Evolutionary conservation across 2,113 vertebrate species (phyloP).

Genomic region (Nothobranchius kuhntae): DNA sequence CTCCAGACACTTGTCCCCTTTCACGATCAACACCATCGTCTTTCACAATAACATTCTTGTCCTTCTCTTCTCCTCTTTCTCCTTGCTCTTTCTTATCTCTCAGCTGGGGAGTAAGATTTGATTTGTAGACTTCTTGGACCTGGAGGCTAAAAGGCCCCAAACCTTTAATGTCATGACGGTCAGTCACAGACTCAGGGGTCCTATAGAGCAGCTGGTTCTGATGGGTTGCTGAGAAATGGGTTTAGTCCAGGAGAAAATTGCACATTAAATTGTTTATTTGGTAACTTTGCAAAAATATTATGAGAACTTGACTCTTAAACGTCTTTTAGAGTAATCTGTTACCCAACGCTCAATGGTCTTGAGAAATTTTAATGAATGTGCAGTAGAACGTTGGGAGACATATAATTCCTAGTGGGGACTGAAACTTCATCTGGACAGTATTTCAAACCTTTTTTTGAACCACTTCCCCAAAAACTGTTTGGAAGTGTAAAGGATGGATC

Average conservation of each 20-base stretch:
- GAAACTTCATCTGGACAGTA: no score
- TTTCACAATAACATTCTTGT: conserved; percentile 57
- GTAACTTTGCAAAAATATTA: neutral
- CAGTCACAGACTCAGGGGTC: conserved; percentile 58
- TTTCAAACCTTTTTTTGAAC: neutral
- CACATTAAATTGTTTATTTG: neutral
- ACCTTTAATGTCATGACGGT: conserved; percentile 71
- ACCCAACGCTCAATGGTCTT: neutral
- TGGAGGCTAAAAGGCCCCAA: conserved; percentile 54
- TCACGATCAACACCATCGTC: conserved; percentile 64
- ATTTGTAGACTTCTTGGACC: conserved; percentile 60
- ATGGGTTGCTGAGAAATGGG: neutral
- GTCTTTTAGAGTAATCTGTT: neutral
- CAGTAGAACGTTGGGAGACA: neutral
- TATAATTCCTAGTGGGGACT: neutral
- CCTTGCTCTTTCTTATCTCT: conserved; percentile 46
- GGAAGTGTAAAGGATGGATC: no score
- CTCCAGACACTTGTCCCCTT: conserved; percentile 74
- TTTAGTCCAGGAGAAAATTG: neutral
- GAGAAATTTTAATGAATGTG: neutral
- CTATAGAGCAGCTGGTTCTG: conserved; percentile 34
- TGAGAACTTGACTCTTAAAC: no score
- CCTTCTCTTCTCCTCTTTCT: conserved; percentile 31
- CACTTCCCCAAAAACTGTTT: neutral
- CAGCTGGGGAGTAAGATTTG: conserved; percentile 68